Base-by-base conservation (phyloP, 2,113 vertebrate genomes). In the Muntiacus muntjak region DNA sequence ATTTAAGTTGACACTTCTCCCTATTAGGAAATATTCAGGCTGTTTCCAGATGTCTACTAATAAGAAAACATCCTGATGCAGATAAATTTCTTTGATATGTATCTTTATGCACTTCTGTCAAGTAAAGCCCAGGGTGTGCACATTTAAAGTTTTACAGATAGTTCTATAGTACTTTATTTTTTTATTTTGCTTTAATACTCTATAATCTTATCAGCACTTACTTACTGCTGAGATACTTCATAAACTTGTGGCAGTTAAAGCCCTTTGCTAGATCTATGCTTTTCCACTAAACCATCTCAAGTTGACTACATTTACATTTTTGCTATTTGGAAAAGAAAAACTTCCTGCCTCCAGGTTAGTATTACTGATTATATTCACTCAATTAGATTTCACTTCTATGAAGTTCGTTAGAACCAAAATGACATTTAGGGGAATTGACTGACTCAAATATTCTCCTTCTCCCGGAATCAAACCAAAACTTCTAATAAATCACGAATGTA, bases 291-390 rank as follows among this genome's bases (percentile, higher is more conserved):
- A 82, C 50, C 40, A 40, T 92, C 23, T 91, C 30, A 88, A 76
- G 52, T 92, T 96, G 87, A 94, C 96, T 92, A n/a, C 55, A 88
- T 64, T 96, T 97, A 87, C 15, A 57, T 87, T 57, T 96, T 93
- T 82, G 33, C 82, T 93, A 93, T 84, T 91, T 84, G 54, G 7
- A 23, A 47, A 26, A 45, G 85, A 87, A 74, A 36, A 84, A 89
- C 17, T 60, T 94, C 85, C 90, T 94, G 71, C 62, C 78, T 93
- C 52, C 21, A 86, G 36, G 40, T 97, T 91, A 78, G 83, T 67
- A 93, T 94, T 96, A 45, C 47, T 89, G 62, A 92, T 57, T 62
- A 17, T 89, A 89, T 60, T 74, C 54, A 52, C 21, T 81, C 96
- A 87, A 95, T 87, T 97, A 74, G 6, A 79, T 86, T 95, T 91